These are phyloP conservation scores for Gallinago solitaria DNA, from an alignment of 2,797 vertebrate genomes.

Conservation along the genomic window DNA sequence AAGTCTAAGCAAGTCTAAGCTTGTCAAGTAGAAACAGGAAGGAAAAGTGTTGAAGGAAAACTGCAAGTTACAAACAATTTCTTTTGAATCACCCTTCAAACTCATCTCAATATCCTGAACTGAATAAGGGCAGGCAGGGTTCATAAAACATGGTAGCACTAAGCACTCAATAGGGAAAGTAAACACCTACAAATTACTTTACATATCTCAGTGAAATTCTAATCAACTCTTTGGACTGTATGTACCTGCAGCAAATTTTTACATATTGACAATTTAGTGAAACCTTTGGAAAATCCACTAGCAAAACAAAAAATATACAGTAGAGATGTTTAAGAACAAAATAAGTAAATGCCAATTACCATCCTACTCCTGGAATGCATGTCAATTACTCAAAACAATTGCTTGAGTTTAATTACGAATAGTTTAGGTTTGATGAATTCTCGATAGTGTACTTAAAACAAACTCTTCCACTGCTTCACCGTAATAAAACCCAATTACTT, in stretches of 20 bases:
- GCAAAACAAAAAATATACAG: background rate
- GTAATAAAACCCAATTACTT: background rate
- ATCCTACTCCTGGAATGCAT: background rate
- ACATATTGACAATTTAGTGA: background rate
- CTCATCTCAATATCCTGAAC: background rate
- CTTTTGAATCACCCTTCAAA: background rate
- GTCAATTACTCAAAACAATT: background rate
- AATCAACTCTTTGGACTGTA: background rate
- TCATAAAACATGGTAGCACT: background rate
- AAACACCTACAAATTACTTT: background rate
- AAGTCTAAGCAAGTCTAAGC: background rate
- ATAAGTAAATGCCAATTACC: background rate
- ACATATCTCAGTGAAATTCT: background rate
- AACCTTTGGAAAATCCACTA: background rate
- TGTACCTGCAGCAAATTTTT: background rate
- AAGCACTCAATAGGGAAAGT: background rate
- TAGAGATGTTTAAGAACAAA: background rate
- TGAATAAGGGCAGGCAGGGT: background rate
- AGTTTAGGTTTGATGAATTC: background rate
- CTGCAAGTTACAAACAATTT: background rate
- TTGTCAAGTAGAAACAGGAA: background rate
- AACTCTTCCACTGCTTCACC: background rate
- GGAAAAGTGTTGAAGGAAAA: background rate
- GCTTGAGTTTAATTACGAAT: background rate
- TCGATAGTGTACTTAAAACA: background rate